Conservation (phyloP, 2,888 invertebrate species). For the Nezara viridula region DNA sequence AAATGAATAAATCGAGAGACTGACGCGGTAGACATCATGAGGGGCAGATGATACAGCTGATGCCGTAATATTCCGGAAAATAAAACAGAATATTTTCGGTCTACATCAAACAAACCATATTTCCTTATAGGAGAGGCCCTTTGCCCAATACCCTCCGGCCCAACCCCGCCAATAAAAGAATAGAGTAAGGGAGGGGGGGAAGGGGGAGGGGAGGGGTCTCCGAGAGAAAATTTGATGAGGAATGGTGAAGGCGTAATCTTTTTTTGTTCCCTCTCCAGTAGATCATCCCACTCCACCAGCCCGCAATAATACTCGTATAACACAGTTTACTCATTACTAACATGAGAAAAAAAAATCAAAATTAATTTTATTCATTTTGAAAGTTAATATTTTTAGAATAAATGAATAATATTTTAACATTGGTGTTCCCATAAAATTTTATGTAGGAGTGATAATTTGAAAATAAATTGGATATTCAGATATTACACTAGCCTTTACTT, state of each 20-base stretch:
- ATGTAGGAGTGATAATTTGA: too few relatives aligned
- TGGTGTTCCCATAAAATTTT: too few relatives aligned
- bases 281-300: neutral
- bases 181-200: neutral
- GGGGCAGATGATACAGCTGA: slow-evolving; percentile 5
- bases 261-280: neutral
- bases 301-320: neutral
- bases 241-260: neutral
- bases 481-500: too few relatives aligned
- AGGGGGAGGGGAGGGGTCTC: neutral
- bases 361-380: neutral
- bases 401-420: too few relatives aligned
- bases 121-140: neutral
- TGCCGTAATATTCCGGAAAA: slow-evolving; percentile 6
- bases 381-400: too few relatives aligned
- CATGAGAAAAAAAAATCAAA: neutral
- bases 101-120: slow-evolving; percentile 29
- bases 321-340: neutral
- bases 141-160: neutral
- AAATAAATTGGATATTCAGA: too few relatives aligned
- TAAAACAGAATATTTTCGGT: slow-evolving; percentile 27
- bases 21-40: neutral
- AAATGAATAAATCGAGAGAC: neutral
- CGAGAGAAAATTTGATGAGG: slow-evolving; percentile 16
- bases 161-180: slow-evolving; percentile 3